Percentiles rank a stretch among this genome's conserved stretches.
Evolutionary conservation across 2,888 invertebrate species (phyloP).

Genomic region (Xestia sexstrigata): DNA sequence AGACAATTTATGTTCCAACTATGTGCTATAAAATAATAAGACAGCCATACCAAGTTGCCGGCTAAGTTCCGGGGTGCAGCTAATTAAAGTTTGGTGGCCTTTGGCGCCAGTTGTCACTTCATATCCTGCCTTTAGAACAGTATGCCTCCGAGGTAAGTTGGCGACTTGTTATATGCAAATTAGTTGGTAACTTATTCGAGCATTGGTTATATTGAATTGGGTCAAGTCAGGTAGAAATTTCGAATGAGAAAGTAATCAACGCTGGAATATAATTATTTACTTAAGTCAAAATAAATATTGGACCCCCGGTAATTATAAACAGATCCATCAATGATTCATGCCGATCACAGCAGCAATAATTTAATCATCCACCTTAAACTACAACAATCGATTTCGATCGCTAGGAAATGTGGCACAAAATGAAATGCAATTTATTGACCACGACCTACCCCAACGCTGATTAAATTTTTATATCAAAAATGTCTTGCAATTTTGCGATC

Average conservation of each 20-base stretch:
- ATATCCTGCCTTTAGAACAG: constrained; percentile 72
- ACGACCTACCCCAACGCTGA: constrained; percentile 14
- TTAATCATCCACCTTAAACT: constrained; percentile 61
- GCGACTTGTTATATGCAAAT: constrained; percentile 70
- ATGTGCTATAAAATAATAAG: constrained; percentile 59
- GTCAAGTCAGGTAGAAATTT: constrained; percentile 17
- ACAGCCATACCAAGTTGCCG: constrained; percentile 47
- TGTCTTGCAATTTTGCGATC: constrained; percentile 5
- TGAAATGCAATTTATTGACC: constrained; percentile 67
- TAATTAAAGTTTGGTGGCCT: constrained; percentile 82
- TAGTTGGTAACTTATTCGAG: constrained; percentile 66
- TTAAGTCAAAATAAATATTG: constrained; percentile 10
- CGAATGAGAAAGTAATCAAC: not conserved
- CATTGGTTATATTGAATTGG: constrained; percentile 25
- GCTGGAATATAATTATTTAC: not conserved
- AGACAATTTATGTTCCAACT: constrained; percentile 52
- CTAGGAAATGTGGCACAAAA: constrained; percentile 64
- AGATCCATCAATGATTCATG: constrained; percentile 14
- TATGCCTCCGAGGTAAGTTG: constrained; percentile 56
- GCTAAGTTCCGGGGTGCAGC: constrained; percentile 69
- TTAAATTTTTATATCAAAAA: constrained; percentile 3
- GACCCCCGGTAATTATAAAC: not conserved
- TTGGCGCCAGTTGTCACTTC: constrained; percentile 78
- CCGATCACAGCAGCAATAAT: constrained; percentile 23
- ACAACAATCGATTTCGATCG: constrained; percentile 66